Base-by-base conservation (phyloP, 2,888 invertebrate genomes). In the Gandaritis pyraliata region DNA sequence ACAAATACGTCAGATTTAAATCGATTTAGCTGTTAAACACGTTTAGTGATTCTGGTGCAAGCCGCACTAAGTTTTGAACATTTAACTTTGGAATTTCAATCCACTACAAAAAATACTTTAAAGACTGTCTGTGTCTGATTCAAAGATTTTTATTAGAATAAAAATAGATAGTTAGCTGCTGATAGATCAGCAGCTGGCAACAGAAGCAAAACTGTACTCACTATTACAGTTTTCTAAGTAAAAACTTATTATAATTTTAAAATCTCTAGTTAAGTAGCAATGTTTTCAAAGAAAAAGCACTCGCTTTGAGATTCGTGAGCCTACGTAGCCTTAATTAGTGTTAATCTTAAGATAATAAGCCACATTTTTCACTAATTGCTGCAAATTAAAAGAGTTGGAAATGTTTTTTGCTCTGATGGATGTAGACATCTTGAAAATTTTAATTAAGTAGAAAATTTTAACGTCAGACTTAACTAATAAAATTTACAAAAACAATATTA, bases 281-380 rank as follows among this genome's bases (percentile, higher is more conserved):
- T 82, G 80, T 83, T 50, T 81, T 84, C 81, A 87, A 88, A 88
- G 82, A 77, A 76, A 78, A 77, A 51, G 70, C 82, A 76, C 83
- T 88, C 74, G 75, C 90, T 90, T 90, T 89, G 87, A 86, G 81
- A 76, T 78, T 75, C 71, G 67, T 65, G 65, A 74, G 79, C 73
- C 75, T 78, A 73, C 78, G 77, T 79, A 83, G 78, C 78, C 85
- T 83, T 89, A 90, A 91, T 90, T 89, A 90, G 85, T 83, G 85
- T 85, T 86, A 87, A 88, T 88, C 85, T 89, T 85, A 85, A 82
- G 84, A 86, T 87, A 88, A 89, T 89, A 88, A 88, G 86, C 84
- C 80, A 80, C 83, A 80, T 85, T 80, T 83, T 86, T 82, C 73
- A 81, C 85, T 90, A 90, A 88, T 89, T 88, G 81, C 79, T 81